Evolutionary conservation across 92 coral and sea anemone species (phyloP).

Genomic region (Pocillopora meandrina): DNA sequence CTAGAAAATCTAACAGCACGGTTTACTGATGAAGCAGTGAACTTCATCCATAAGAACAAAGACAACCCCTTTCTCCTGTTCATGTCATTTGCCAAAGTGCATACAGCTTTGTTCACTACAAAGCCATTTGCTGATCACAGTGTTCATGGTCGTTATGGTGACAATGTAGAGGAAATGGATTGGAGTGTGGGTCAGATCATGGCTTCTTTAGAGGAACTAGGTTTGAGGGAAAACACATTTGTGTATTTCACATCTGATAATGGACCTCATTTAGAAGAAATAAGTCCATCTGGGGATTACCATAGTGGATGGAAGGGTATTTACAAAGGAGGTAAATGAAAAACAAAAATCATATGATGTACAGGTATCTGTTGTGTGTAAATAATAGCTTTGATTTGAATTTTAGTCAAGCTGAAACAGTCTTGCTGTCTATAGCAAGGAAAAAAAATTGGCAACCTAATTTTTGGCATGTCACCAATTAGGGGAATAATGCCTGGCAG

Average conservation of each 20-base stretch:
- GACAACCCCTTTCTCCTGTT: conserved; percentile 72
- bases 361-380: too few species aligned
- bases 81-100: conserved; percentile 82
- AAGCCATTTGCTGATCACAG: conserved; percentile 74
- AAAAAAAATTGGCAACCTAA: too few species aligned
- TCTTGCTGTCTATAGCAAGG: too few species aligned
- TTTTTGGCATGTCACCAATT: too few species aligned
- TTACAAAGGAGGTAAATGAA: conserved; percentile 75
- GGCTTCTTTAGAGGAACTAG: conserved; percentile 56
- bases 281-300: conserved; percentile 50
- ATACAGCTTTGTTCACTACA: conserved; percentile 67
- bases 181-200: conserved; percentile 89
- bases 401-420: too few species aligned
- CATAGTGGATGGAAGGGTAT: conserved; percentile 81
- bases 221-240: conserved; percentile 72
- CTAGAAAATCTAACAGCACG: conserved; percentile 75
- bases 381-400: too few species aligned
- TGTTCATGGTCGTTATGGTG: conserved; percentile 80
- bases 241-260: conserved; percentile 88
- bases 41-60: conserved; percentile 61
- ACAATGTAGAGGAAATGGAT: conserved; percentile 92
- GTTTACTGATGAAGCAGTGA: conserved; percentile 72
- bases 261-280: conserved; percentile 77
- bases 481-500: too few species aligned
- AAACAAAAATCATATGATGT: too few species aligned